A percentile compares a stretch with the other conserved stretches of the same genome.
These are phyloP conservation scores for Euleptes europaea DNA, from an alignment of 2,113 vertebrate species.

Conservation along the genomic window DNA sequence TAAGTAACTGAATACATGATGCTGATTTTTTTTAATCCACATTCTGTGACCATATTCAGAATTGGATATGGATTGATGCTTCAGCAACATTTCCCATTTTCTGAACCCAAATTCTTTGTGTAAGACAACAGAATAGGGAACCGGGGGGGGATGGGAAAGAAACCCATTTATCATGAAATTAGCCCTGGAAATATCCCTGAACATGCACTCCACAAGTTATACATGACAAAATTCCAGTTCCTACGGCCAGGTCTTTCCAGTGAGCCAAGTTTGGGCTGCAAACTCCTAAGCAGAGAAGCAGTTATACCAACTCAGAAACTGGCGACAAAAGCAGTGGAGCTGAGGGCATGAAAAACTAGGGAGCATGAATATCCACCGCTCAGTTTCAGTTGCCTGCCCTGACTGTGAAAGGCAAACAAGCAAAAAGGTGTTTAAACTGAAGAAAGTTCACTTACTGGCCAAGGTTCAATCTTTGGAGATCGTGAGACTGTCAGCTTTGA, in stretches of 20 bases:
- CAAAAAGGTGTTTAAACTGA: accelerated
- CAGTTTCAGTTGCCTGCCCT: not conserved
- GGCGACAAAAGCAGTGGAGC: not conserved
- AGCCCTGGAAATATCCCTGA: not conserved
- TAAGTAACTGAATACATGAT: no score
- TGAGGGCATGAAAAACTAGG: not conserved
- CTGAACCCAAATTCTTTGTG: not conserved
- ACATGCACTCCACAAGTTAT: not conserved
- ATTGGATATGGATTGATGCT: no score
- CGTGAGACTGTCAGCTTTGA: constrained; percentile 60
- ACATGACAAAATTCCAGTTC: not conserved
- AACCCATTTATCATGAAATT: not conserved
- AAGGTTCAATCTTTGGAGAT: constrained; percentile 50
- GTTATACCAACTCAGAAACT: not conserved
- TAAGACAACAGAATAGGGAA: not conserved
- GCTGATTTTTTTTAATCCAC: no score
- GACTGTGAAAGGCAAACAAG: not conserved
- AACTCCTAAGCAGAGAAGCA: not conserved
- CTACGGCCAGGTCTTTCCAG: not conserved
- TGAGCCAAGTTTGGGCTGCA: not conserved
- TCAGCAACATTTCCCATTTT: not conserved
- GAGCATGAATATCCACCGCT: not conserved
- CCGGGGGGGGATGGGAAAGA: not conserved
- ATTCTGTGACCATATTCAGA: no score
- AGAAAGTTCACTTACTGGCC: constrained; percentile 53